Conservation (phyloP, 1,140 invertebrate species). For the Phthorimaea operculella region DNA sequence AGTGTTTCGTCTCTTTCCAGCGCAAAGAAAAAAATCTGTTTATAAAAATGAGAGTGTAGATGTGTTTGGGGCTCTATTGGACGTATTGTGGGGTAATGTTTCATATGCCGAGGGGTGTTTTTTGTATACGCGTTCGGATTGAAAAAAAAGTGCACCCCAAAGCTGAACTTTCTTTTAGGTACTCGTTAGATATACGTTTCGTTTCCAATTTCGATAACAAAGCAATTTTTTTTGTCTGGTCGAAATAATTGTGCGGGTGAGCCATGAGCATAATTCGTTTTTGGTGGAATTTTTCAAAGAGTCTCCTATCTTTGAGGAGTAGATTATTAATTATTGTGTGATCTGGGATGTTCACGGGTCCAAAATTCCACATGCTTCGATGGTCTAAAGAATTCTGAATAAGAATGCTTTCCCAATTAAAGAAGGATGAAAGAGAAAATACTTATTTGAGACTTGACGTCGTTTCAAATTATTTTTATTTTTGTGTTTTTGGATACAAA, state of each 20-base stretch:
- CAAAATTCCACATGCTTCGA: conserved; percentile 20
- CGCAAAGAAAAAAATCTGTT: conserved; percentile 62
- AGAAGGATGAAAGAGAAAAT: not conserved
- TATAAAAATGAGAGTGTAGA: conserved; percentile 56
- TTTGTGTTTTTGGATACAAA: no score
- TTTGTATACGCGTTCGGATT: conserved; percentile 52
- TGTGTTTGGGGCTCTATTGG: conserved; percentile 53
- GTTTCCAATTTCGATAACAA: conserved; percentile 65
- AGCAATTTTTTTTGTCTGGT: conserved; percentile 47
- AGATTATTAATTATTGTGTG: conserved; percentile 25
- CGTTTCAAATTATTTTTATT: no score
- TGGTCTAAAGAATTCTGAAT: conserved; percentile 23
- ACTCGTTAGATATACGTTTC: conserved; percentile 50
- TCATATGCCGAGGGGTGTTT: conserved; percentile 61
- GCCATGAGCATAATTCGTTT: conserved; percentile 38
- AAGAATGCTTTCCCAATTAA: conserved; percentile 1
- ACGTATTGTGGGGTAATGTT: conserved; percentile 61
- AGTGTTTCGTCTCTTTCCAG: conserved; percentile 30
- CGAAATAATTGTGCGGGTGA: conserved; percentile 51
- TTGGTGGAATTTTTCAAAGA: conserved; percentile 28
- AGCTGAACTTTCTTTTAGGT: conserved; percentile 49
- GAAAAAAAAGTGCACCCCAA: conserved; percentile 59
- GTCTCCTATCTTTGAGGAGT: conserved; percentile 24
- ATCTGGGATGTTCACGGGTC: conserved; percentile 28
- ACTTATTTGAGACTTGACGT: no score